Evolutionary conservation across 35 echinoderm and acorn worm species (phyloP).

Genomic region (Amphiura filiformis): DNA sequence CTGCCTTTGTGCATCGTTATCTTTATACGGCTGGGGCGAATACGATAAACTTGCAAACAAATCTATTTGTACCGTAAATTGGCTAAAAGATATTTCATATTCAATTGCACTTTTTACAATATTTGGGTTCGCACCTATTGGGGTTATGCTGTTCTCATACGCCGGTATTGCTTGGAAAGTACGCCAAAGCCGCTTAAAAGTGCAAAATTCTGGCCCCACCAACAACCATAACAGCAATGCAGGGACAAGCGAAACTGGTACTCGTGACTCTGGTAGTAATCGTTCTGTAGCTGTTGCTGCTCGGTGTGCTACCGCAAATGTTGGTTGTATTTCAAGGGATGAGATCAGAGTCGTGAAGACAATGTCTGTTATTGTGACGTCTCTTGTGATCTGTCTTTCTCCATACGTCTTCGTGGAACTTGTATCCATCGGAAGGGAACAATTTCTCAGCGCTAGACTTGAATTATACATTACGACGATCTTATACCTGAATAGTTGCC

Average conservation of each 20-base stretch:
- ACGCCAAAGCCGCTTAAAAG: background rate
- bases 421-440: background rate
- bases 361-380: constrained; percentile 4
- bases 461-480: background rate
- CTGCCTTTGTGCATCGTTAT: background rate
- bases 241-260: background rate
- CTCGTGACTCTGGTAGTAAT: background rate
- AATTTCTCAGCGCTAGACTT: background rate
- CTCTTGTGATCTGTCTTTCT: background rate
- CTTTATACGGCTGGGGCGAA: constrained; percentile 12
- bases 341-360: constrained; percentile 3
- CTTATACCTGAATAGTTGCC: constrained; percentile 28
- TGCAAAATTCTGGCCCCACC: background rate
- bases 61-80: constrained; percentile 16
- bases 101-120: constrained; percentile 12
- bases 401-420: constrained; percentile 21
- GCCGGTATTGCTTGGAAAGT: background rate
- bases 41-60: background rate
- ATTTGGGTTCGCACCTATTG: background rate
- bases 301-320: background rate
- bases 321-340: background rate
- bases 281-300: too few relatives aligned
- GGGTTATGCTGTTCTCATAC: background rate
- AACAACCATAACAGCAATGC: background rate
- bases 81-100: background rate